Percentiles rank a stretch among this genome's conserved stretches.
phyloP scores from a whole-genome alignment of 1,140 invertebrate species.

The Bemisia tabaci region DNA sequence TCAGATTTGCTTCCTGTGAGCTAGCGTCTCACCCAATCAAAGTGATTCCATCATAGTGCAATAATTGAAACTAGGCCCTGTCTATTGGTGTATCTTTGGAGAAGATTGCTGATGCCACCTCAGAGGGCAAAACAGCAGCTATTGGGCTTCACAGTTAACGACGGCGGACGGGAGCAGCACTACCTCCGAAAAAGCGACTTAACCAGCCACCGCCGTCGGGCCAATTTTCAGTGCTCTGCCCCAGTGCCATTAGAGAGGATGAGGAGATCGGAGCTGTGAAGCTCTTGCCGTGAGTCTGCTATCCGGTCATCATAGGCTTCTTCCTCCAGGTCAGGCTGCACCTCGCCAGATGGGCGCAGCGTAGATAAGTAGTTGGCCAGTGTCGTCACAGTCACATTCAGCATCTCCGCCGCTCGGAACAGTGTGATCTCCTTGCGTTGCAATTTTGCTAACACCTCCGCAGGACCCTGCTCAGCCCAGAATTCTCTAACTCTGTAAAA shows the following conservation, averaged over 20 bases:
- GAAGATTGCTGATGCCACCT: background rate
- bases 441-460: slow-evolving; percentile 51
- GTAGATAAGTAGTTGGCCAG: slow-evolving; percentile 52
- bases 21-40: no score
- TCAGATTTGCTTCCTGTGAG: no score
- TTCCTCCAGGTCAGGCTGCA: slow-evolving; percentile 7
- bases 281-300: slow-evolving; percentile 22
- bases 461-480: slow-evolving; percentile 57
- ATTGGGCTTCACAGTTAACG: background rate
- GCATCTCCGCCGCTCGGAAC: slow-evolving; percentile 51
- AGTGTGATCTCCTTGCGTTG: slow-evolving; percentile 54
- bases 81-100: background rate
- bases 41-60: background rate
- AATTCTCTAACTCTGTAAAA: slow-evolving; percentile 52
- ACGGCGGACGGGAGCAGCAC: background rate
- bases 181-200: background rate
- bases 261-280: background rate
- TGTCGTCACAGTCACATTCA: slow-evolving; percentile 56
- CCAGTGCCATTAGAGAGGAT: background rate
- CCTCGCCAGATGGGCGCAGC: slow-evolving; percentile 29
- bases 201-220: background rate
- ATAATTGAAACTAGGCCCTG: background rate
- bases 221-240: background rate
- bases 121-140: no score
- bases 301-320: slow-evolving; percentile 34